phyloP scores from a whole-genome alignment of 1,140 invertebrate genomes.

The Drosophila rufa region DNA sequence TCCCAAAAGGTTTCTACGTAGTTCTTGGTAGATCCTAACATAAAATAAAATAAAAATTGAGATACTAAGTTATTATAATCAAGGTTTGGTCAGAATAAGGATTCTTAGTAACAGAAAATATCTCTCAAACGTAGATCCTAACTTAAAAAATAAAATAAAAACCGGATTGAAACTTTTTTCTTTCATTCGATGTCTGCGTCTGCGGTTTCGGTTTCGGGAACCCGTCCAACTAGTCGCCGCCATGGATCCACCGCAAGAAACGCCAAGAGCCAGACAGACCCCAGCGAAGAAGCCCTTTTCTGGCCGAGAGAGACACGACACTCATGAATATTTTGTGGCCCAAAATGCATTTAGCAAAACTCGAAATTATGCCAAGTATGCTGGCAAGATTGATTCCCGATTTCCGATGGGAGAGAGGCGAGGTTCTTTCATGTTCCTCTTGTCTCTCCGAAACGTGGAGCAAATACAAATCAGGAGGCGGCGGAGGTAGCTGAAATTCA shows the following conservation, averaged over 20 bases:
- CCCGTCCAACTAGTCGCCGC: slow-evolving; percentile 37
- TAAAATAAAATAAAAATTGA: too few species aligned
- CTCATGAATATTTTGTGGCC: slow-evolving; percentile 42
- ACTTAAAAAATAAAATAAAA: background rate
- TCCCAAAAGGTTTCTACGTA: too few species aligned
- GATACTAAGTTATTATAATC: too few species aligned
- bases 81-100: background rate
- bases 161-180: background rate
- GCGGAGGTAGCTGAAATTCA: slow-evolving; percentile 6
- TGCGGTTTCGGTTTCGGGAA: slow-evolving; percentile 50
- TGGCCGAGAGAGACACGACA: background rate
- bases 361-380: slow-evolving; percentile 46
- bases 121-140: background rate
- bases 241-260: slow-evolving; percentile 26
- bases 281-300: slow-evolving; percentile 39
- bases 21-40: too few species aligned
- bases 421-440: slow-evolving; percentile 13
- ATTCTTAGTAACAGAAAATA: background rate
- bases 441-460: slow-evolving; percentile 9
- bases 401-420: background rate
- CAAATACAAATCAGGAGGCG: slow-evolving; percentile 34
- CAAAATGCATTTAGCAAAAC: slow-evolving; percentile 30
- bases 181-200: background rate
- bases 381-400: slow-evolving; percentile 35
- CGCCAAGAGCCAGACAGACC: slow-evolving; percentile 11